Evolutionary conservation across 2,113 vertebrate genomes (phyloP).

Genomic region (Lophura nycthemera): DNA sequence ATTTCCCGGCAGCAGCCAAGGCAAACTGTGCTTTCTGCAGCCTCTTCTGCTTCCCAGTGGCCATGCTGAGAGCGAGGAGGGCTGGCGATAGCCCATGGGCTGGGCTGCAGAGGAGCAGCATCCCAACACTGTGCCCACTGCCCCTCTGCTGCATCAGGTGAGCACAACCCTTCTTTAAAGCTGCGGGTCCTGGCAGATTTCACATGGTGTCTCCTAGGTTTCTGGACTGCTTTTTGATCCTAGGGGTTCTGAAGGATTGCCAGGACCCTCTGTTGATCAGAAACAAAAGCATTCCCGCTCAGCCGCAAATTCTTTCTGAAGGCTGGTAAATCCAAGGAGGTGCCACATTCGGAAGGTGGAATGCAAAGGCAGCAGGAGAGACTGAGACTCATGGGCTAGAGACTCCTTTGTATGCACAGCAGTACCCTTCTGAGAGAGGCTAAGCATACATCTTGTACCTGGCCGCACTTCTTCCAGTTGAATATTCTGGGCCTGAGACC

Average conservation of each 20-base stretch:
- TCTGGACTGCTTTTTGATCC: background rate
- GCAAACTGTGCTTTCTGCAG: rapidly evolving
- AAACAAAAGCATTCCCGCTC: background rate
- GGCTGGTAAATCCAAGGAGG: background rate
- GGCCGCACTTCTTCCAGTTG: background rate
- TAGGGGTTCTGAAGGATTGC: rapidly evolving
- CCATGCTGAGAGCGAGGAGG: background rate
- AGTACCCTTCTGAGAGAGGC: background rate
- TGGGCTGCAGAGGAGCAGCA: background rate
- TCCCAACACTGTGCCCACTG: background rate
- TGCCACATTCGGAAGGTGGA: background rate
- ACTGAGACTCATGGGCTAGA: background rate
- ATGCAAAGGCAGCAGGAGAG: background rate
- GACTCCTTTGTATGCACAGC: background rate
- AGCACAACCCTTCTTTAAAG: background rate
- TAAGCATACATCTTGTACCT: background rate
- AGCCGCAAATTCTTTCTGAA: background rate
- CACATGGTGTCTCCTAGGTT: background rate
- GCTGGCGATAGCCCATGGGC: background rate
- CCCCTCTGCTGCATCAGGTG: background rate
- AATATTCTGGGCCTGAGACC: background rate
- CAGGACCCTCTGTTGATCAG: background rate
- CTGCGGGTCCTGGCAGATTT: background rate
- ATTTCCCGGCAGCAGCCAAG: rapidly evolving
- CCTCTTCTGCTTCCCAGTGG: rapidly evolving